Base-by-base conservation (phyloP, 2,888 invertebrate genomes). In the Bombylius major region DNA sequence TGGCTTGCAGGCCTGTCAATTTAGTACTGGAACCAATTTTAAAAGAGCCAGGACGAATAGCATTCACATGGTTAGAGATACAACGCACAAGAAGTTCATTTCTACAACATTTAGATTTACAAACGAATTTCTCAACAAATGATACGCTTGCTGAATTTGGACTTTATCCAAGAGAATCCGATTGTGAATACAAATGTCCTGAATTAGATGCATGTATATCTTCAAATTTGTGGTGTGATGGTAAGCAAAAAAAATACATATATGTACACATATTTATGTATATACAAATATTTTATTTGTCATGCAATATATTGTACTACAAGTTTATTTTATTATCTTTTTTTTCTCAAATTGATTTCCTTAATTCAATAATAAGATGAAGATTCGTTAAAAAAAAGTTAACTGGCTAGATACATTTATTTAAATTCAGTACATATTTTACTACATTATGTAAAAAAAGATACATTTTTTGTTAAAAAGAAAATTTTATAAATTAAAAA, bases 131-230 rank as follows among this genome's bases (percentile, higher is more conserved):
- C 61, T 62, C 63, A 53, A 65, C 62, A 58, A 75, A 71, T 64
- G 75, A 73, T 57, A 72, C 74, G 56, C 66, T 72, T 55, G 70
- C 67, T 60, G 74, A 74, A 61, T 72, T 75, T 64, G 74, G 75
- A 61, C 68, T 76, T 52, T 75, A 75, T 69, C 73, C 74, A 62
- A 71, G 68, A 63, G 73, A 73, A 62, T 67, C 70, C 56, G 81
- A 81, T 64, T 83, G 82, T 68, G 75, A 77, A 62, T 78, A 79
- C 67, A 80, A 79, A 68, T 88, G 88, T 73, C 82, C 81, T 13
- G 82, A 87, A 73, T 77, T 89, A 65, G 84, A 83, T 68, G 88
- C 88, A 49, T 89, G 89, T 75, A 87, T 88, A 70, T 80, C 83
- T 68, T 77, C 79, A 57, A 80, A 79, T 65, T 76, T 89, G 64